Base-by-base conservation (phyloP, 2,888 invertebrate genomes). In the Xylophagus ater region DNA sequence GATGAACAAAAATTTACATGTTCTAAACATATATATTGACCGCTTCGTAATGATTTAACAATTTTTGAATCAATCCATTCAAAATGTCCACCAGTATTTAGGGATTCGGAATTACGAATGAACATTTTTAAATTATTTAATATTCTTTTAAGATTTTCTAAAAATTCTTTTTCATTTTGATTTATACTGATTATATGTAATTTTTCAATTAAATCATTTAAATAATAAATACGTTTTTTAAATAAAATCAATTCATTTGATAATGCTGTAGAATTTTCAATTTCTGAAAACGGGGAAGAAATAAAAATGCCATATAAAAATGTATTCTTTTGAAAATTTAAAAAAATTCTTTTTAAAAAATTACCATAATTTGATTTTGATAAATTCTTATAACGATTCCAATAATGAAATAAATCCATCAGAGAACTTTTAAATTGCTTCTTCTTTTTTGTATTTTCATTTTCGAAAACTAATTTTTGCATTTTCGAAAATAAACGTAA, bases 1-100 rank as follows among this genome's bases (percentile, higher is more conserved):
- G 97, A 81, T 49, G 93, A 90, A 59, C 94, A 94, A 38, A 94
- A 74, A 67, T 97, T 96, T 2, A 92, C 94, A 62, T 94, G 92
- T 62, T 92, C 90, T 41, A 92, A 67, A 33, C 89, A 67, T 25
- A 93, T 67, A 81, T 89, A 92, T 21, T 81, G 74, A 0, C 92
- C 92, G 54, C 79, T 76, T 52, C 76, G 74, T 47, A 92, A 66
- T 41, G 88, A 83, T 72, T 86, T 86, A 0, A 92, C 81, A 36
- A 93, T 72, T 48, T 85, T 66, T 10, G 89, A 89, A 63, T 93
- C 88, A 12, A 90, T 77, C 87, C 90, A 93, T 67, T 90, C 89
- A 57, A 92, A 93, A 60, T 81, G 84, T 4, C 92, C 92, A n/a
- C 86, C 86, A 0, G 79, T 78, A 51, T 81, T 84, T 3, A 84